phyloP scores from a whole-genome alignment of 1,140 invertebrate species.

The Pollicipes pollicipes region DNA sequence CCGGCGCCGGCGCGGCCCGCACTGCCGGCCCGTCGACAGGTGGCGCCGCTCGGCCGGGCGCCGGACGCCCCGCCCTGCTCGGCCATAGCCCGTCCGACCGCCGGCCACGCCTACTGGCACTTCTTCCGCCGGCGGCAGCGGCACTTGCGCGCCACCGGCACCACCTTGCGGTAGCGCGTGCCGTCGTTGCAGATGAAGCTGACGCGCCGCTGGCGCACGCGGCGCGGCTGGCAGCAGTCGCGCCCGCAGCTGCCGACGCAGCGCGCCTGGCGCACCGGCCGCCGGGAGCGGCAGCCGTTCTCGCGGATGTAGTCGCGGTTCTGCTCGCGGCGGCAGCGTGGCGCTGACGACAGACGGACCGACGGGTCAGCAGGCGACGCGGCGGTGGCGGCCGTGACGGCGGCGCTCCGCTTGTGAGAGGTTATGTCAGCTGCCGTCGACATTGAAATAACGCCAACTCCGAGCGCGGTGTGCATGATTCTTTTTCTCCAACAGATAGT shows the following conservation, averaged over 20 bases:
- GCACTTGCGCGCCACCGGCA: conserved; percentile 87
- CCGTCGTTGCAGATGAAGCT: conserved; percentile 82
- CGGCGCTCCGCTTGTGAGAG: no score
- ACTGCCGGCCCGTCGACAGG: no score
- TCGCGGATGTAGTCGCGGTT: conserved; percentile 73
- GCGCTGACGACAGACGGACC: no score
- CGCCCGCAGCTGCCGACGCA: conserved; percentile 51
- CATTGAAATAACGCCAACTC: no score
- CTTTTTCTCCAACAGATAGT: no score
- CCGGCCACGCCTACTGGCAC: not conserved
- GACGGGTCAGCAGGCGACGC: no score
- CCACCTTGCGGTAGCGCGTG: conserved; percentile 78
- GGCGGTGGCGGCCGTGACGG: no score
- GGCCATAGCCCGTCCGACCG: not conserved
- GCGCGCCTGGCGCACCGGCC: conserved; percentile 69
- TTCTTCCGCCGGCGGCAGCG: conserved; percentile 22
- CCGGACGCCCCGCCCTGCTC: no score
- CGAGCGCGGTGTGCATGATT: no score
- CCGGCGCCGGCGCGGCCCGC: no score
- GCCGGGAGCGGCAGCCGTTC: conserved; percentile 66
- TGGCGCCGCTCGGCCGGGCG: no score
- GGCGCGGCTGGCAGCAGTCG: conserved; percentile 68
- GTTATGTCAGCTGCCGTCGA: no score
- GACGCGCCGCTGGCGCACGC: conserved; percentile 79
- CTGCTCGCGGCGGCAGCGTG: conserved; percentile 73